These are phyloP conservation scores for Meriones unguiculatus DNA, from an alignment of 2,113 vertebrate species.

Conservation along the genomic window DNA sequence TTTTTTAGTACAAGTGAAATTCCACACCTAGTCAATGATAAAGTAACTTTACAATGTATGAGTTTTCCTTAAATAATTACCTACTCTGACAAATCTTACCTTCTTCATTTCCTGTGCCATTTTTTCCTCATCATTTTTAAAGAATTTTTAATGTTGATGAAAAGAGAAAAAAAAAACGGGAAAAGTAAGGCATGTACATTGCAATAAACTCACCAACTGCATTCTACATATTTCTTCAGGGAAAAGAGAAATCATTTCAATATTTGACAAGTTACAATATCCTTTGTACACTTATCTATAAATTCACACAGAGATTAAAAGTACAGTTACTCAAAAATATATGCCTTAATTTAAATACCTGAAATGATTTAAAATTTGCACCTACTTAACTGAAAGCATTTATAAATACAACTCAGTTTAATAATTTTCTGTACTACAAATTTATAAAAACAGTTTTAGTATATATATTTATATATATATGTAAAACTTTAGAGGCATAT, in stretches of 20 bases:
- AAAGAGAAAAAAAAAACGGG: neutral
- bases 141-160: slow-evolving; percentile 23
- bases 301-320: neutral
- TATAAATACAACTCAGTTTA: neutral
- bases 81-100: slow-evolving; percentile 65
- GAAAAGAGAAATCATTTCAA: neutral
- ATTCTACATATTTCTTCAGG: neutral
- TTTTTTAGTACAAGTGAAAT: slow-evolving; percentile 58
- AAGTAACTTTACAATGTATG: slow-evolving; percentile 70
- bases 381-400: neutral
- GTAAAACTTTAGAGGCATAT: neutral
- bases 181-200: neutral
- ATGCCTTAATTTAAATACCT: neutral
- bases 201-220: neutral
- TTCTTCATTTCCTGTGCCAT: slow-evolving; percentile 64
- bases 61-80: slow-evolving; percentile 77
- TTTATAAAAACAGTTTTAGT: neutral
- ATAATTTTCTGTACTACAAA: neutral
- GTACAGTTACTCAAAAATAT: neutral
- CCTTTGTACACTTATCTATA: neutral
- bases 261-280: neutral
- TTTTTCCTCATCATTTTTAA: slow-evolving; percentile 60
- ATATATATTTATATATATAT: neutral
- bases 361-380: neutral
- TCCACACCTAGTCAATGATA: slow-evolving; percentile 73